Conservation (phyloP, 2,888 invertebrate genomes). For the Steinernema carpocapsae region DNA sequence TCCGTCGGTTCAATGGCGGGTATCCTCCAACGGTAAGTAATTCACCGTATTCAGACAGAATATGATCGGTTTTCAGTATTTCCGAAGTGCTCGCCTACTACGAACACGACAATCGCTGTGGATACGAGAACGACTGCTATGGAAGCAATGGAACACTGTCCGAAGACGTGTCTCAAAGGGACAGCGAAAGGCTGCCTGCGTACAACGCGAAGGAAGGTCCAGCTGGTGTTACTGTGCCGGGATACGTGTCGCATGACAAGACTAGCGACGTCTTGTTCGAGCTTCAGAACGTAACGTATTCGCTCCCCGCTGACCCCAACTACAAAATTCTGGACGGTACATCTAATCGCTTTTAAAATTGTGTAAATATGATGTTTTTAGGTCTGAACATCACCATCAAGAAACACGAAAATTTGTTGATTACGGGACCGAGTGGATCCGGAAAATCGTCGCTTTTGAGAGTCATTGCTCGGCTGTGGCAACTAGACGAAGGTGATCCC, state of each 20-base stretch:
- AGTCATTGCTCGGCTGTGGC: conserved; percentile 91
- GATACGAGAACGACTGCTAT: conserved; percentile 24
- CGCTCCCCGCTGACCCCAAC: conserved; percentile 44
- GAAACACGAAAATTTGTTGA: conserved; percentile 76
- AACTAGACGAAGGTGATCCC: conserved; percentile 73
- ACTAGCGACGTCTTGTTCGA: conserved; percentile 2
- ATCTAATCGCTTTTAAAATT: no score
- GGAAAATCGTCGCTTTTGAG: conserved; percentile 88
- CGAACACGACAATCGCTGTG: conserved; percentile 24
- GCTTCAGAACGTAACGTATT: conserved; percentile 37
- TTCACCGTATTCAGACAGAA: not conserved
- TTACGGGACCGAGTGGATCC: conserved; percentile 93
- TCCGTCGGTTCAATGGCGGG: conserved; percentile 72
- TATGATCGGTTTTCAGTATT: not conserved
- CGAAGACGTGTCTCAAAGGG: not conserved
- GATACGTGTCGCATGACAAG: conserved; percentile 8
- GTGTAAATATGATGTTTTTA: conserved; percentile 41
- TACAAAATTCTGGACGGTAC: conserved; percentile 45
- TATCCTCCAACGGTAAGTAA: conserved; percentile 70
- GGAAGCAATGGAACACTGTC: not conserved
- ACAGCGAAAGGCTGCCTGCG: not conserved
- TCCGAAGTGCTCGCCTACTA: conserved; percentile 22
- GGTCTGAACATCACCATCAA: conserved; percentile 71
- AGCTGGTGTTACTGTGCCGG: not conserved
- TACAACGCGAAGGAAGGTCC: not conserved